Conservation (phyloP, 2,888 invertebrate genomes). For the Ornithoptera alexandrae region DNA sequence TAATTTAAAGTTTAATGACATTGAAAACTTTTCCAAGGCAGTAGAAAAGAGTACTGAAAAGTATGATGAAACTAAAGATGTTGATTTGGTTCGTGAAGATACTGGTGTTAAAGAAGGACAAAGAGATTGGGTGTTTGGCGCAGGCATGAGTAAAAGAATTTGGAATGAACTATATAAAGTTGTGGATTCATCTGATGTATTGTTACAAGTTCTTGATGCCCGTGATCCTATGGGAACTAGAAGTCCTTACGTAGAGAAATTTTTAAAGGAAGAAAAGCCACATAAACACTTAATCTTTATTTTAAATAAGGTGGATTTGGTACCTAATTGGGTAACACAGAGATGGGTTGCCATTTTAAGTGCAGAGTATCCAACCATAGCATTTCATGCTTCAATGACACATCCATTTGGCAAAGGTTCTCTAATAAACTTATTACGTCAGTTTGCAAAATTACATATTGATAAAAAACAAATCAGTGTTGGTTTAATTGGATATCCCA, state of each 20-base stretch:
- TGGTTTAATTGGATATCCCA: slow-evolving; percentile 99
- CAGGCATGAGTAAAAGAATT: slow-evolving; percentile 97
- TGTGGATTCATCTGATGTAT: slow-evolving; percentile 98
- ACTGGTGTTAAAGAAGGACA: slow-evolving; percentile 89
- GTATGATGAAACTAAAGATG: slow-evolving; percentile 91
- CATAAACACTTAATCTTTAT: slow-evolving; percentile 99
- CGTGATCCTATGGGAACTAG: slow-evolving; percentile 98
- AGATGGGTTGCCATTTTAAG: slow-evolving; percentile 97
- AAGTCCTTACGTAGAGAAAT: slow-evolving; percentile 94
- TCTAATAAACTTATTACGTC: slow-evolving; percentile 95
- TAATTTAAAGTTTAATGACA: slow-evolving; percentile 86
- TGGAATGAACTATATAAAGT: slow-evolving; percentile 99
- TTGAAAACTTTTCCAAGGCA: slow-evolving; percentile 87
- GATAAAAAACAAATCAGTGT: slow-evolving; percentile 99
- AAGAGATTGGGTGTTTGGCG: slow-evolving; percentile 96
- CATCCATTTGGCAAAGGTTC: slow-evolving; percentile 99
- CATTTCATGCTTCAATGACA: slow-evolving; percentile 98
- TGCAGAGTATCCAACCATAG: slow-evolving; percentile 97
- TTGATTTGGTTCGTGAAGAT: slow-evolving; percentile 90
- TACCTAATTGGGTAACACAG: slow-evolving; percentile 99
- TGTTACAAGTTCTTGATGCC: slow-evolving; percentile 97
- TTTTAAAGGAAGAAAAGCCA: slow-evolving; percentile 94
- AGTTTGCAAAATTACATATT: slow-evolving; percentile 95
- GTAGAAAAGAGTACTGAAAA: slow-evolving; percentile 86
- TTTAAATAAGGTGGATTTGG: slow-evolving; percentile 97